Conservation (phyloP, 2,888 invertebrate genomes). For the Copidosoma aretas region DNA sequence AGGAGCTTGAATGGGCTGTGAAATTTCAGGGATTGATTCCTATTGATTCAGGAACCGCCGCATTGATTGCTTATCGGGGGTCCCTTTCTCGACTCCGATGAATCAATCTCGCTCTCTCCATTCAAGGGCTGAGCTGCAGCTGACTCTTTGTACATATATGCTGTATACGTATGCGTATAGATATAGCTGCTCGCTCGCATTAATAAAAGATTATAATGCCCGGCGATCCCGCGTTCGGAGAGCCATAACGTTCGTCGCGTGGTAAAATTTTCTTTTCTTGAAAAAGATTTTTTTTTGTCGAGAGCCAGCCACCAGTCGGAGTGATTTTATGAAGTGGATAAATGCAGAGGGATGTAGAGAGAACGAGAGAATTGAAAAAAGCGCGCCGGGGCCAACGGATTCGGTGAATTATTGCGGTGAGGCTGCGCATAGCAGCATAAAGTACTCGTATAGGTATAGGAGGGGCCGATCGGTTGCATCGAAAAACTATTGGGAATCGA, state of each 20-base stretch:
- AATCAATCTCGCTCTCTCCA: conserved; percentile 26
- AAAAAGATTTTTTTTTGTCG: not conserved
- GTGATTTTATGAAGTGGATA: conserved; percentile 7
- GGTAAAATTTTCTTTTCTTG: not conserved
- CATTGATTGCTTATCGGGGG: conserved; percentile 37
- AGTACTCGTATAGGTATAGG: no score
- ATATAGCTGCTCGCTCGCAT: not conserved
- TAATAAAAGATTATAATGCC: conserved; percentile 38
- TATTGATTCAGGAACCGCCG: conserved; percentile 31
- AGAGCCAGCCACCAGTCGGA: not conserved
- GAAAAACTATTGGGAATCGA: not conserved
- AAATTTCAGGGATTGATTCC: conserved; percentile 38
- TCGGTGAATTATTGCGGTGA: conserved; percentile 11
- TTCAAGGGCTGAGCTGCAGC: conserved; percentile 11
- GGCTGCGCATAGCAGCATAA: conserved; percentile 15
- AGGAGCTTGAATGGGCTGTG: conserved; percentile 29
- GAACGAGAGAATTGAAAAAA: not conserved
- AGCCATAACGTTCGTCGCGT: not conserved
- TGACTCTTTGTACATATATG: not conserved
- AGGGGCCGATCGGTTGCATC: not conserved
- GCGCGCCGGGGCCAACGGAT: conserved; percentile 20
- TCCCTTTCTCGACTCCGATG: conserved; percentile 4
- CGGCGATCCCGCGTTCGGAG: not conserved
- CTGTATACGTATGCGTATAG: not conserved
- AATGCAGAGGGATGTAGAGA: conserved; percentile 7